Evolutionary conservation across 2,797 vertebrate species (phyloP), one percentile per base, ranked within the genome.

Genomic region (Coracias cyanogaster): DNA sequence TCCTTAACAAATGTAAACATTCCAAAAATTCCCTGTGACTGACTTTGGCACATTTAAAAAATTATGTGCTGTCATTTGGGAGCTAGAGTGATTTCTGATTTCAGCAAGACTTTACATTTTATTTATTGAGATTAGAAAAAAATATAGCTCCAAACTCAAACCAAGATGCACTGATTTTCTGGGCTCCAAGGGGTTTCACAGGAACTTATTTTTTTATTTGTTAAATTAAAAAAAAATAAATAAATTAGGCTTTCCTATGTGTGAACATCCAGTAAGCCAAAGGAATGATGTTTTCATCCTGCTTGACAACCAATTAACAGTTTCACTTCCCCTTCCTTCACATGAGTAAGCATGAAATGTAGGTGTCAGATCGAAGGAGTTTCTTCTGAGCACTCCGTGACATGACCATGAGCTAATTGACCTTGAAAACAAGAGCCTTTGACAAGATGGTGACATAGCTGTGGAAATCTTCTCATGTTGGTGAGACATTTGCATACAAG

Each of bases 1-100:
- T 73, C 60, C 64, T 67, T 52, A 65, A 78, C 41, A 82, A 91
- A 92, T n/a, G 29, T 67, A 96, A 95, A 94, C 78, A 96, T 93
- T 95, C 82, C 60, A 66, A 93, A 94, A 94, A 91, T 94, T 94
- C 70, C 58, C 39, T 11, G 5, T 70, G 48, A 94, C 52, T 64
- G 61, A 52, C 18, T 93, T 71, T 94, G 87, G 87, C 92, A 93
- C 81, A 54, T 76, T 95, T 93, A 89, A 5, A 22, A 72, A 89
- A 85, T 87, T 33, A 64, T 73, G 31, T 61, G 26, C 77, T 94
- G 37, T 45, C 35, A 57, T 37, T 64, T 93, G 77, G 70, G 64
- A 82, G 28, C 35, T 70, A 22, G 39, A 86, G 82, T 35, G 15
- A 82, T 85, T 94, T 94, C 26, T 89, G 12, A 54, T 87, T 93